These are phyloP conservation scores for Pimephales promelas DNA, from an alignment of 2,113 vertebrate species.

Conservation along the genomic window DNA sequence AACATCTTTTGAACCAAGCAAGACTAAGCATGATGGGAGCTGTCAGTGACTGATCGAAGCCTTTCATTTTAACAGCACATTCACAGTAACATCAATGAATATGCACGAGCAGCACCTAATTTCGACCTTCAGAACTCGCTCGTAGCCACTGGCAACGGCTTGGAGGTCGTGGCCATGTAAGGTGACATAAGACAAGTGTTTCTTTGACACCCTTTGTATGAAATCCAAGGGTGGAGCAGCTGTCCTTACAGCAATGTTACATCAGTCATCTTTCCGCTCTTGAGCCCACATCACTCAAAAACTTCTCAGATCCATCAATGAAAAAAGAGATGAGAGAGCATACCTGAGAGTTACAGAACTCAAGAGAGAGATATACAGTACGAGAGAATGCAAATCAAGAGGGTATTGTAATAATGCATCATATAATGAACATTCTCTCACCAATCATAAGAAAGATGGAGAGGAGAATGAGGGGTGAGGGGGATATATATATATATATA, in stretches of 20 bases:
- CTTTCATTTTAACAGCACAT: conserved; percentile 6
- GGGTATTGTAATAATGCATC: neutral
- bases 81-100: neutral
- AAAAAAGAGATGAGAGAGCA: neutral
- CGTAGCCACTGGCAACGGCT: neutral
- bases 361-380: neutral
- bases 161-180: neutral
- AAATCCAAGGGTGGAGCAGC: neutral
- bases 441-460: neutral
- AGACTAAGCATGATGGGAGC: conserved; percentile 19
- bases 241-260: neutral
- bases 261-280: conserved; percentile 13
- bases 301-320: conserved; percentile 10
- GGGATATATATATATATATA: no score
- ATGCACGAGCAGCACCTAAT: neutral
- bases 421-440: conserved; percentile 1
- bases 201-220: neutral
- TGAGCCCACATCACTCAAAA: conserved; percentile 26
- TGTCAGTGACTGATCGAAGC: conserved; percentile 6
- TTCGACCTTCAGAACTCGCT: neutral
- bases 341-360: neutral
- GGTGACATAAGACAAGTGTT: neutral
- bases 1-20: conserved; percentile 7
- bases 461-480: conserved; percentile 1
- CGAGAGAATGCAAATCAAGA: neutral